These are phyloP conservation scores for Hylaea fasciaria DNA, from an alignment of 2,888 invertebrate species.

Conservation along the genomic window DNA sequence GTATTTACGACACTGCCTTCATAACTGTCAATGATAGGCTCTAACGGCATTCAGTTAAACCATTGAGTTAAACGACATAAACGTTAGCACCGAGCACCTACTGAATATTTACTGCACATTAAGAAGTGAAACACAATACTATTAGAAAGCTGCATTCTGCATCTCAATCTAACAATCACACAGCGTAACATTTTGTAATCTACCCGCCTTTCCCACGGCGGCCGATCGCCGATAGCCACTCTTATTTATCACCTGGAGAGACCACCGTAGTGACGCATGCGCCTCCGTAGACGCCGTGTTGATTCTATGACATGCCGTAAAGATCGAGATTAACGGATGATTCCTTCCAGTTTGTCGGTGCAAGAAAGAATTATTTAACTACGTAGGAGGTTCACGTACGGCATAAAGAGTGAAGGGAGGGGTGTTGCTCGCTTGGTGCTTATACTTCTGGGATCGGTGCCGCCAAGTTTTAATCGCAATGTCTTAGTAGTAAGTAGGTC, in stretches of 20 bases:
- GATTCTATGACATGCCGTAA: constrained; percentile 22
- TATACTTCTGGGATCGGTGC: too few relatives aligned
- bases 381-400: not conserved
- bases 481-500: too few relatives aligned
- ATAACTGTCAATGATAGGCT: constrained; percentile 2
- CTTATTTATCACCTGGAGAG: constrained; percentile 64
- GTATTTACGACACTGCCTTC: constrained; percentile 14
- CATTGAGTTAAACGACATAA: not conserved
- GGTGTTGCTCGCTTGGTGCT: too few relatives aligned
- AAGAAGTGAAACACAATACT: constrained; percentile 30
- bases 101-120: constrained; percentile 22
- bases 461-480: too few relatives aligned
- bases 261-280: constrained; percentile 44
- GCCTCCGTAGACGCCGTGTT: constrained; percentile 13
- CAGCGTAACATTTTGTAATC: constrained; percentile 49
- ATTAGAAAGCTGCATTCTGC: constrained; percentile 29
- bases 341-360: not conserved
- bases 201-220: constrained; percentile 55
- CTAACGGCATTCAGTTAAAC: constrained; percentile 6
- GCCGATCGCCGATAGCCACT: constrained; percentile 39
- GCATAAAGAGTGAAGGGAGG: not conserved
- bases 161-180: constrained; percentile 36
- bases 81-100: constrained; percentile 11
- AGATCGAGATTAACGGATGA: constrained; percentile 12
- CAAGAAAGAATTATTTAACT: not conserved